phyloP scores from a whole-genome alignment of 2,113 vertebrate species.

The Chloroceryle aenea region DNA sequence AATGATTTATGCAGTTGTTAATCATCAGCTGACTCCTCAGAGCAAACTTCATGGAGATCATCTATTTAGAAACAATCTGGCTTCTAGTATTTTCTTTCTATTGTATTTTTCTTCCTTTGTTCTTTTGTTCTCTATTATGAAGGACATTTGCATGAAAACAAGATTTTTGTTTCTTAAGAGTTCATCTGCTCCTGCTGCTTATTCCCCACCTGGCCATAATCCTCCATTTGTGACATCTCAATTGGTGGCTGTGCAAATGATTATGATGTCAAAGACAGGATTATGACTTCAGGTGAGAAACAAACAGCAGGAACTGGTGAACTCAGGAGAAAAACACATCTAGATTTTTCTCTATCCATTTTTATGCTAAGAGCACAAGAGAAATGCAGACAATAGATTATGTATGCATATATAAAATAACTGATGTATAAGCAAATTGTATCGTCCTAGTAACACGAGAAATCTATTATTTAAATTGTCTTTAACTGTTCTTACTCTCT shows the following conservation, averaged over 20 bases:
- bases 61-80: conserved; percentile 24
- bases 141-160: conserved; percentile 71
- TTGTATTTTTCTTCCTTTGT: conserved; percentile 41
- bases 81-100: conserved; percentile 9
- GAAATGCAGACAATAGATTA: neutral
- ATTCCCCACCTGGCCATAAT: conserved; percentile 64
- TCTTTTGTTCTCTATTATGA: conserved; percentile 54
- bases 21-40: conserved; percentile 3
- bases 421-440: conserved; percentile 11
- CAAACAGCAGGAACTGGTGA: conserved; percentile 59
- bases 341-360: conserved; percentile 30
- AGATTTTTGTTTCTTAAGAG: conserved; percentile 60
- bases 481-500: neutral
- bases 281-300: conserved; percentile 72
- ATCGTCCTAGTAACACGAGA: neutral
- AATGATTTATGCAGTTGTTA: conserved; percentile 40
- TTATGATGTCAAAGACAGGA: conserved; percentile 68
- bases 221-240: conserved; percentile 64
- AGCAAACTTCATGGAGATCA: conserved; percentile 22
- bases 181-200: conserved; percentile 63
- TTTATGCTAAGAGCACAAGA: neutral
- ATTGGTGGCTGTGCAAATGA: conserved; percentile 64
- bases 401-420: neutral
- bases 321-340: conserved; percentile 27
- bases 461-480: neutral